Conservation (phyloP, 2,113 vertebrate species). For the Apteryx mantelli region DNA sequence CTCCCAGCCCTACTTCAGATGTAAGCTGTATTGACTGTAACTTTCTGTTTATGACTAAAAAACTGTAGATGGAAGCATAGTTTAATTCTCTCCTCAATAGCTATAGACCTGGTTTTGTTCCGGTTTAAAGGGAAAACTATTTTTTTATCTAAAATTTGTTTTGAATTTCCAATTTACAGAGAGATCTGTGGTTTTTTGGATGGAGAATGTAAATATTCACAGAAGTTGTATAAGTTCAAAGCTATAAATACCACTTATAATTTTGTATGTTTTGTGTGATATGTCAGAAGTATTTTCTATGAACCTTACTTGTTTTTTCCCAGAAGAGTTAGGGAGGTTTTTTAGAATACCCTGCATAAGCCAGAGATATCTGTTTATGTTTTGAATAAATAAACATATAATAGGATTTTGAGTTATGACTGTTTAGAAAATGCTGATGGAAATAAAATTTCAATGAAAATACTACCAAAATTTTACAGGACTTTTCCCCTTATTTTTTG, state of each 20-base stretch:
- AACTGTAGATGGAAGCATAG: not conserved
- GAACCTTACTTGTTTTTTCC: not conserved
- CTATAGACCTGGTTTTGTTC: accelerated
- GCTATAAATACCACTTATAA: not conserved
- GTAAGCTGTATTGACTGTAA: not conserved
- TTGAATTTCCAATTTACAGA: not conserved
- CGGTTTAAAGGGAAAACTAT: not conserved
- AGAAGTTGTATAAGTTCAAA: not conserved
- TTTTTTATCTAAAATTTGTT: not conserved
- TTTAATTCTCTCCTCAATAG: accelerated
- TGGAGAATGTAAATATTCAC: not conserved
- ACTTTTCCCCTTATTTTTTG: not conserved
- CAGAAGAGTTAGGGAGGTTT: not conserved
- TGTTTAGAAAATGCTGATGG: not conserved
- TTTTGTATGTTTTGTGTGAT: not conserved
- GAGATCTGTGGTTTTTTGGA: accelerated
- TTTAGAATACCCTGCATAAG: not conserved
- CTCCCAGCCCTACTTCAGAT: not conserved
- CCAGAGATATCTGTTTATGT: not conserved
- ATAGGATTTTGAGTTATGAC: not conserved
- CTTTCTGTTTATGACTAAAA: not conserved
- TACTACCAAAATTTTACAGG: accelerated
- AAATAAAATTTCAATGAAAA: not conserved
- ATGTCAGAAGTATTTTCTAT: not conserved
- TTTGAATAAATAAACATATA: not conserved